Conservation (phyloP, 2,888 invertebrate genomes). For the Cheilosia impressa region DNA sequence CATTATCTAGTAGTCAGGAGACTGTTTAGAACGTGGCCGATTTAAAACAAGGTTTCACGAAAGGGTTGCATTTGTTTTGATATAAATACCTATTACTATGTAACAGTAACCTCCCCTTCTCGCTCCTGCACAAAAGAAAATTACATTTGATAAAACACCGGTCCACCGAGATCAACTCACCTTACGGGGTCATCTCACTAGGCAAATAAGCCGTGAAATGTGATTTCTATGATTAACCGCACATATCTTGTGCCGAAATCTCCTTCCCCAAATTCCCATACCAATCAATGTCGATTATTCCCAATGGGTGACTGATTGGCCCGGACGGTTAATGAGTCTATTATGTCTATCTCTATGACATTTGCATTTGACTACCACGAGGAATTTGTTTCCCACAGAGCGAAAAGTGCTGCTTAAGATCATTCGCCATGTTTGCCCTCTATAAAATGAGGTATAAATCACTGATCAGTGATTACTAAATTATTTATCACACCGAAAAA, state of each 20-base stretch:
- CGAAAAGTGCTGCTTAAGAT: slow-evolving; percentile 41
- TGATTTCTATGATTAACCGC: slow-evolving; percentile 36
- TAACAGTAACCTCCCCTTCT: no score
- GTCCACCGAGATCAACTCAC: no score
- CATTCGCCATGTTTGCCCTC: slow-evolving; percentile 50
- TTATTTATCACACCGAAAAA: slow-evolving; percentile 68
- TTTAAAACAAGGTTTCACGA: no score
- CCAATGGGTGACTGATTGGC: slow-evolving; percentile 70
- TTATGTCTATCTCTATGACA: slow-evolving; percentile 68
- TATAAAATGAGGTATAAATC: slow-evolving; percentile 68
- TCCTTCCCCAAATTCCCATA: slow-evolving; percentile 55
- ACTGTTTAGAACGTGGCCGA: no score
- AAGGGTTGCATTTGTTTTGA: no score
- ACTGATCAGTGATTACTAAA: slow-evolving; percentile 59
- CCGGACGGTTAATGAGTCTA: slow-evolving; percentile 67
- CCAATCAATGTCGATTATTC: slow-evolving; percentile 70
- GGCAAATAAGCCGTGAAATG: slow-evolving; percentile 54
- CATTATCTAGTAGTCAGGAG: no score
- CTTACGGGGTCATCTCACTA: background rate
- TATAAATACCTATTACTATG: no score
- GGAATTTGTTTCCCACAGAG: slow-evolving; percentile 37
- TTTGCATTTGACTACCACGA: slow-evolving; percentile 57
- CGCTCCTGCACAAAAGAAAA: no score
- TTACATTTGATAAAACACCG: no score
- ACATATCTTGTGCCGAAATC: background rate